phyloP scores from a whole-genome alignment of 1,140 invertebrate genomes.

The Euglossa dilemma region DNA sequence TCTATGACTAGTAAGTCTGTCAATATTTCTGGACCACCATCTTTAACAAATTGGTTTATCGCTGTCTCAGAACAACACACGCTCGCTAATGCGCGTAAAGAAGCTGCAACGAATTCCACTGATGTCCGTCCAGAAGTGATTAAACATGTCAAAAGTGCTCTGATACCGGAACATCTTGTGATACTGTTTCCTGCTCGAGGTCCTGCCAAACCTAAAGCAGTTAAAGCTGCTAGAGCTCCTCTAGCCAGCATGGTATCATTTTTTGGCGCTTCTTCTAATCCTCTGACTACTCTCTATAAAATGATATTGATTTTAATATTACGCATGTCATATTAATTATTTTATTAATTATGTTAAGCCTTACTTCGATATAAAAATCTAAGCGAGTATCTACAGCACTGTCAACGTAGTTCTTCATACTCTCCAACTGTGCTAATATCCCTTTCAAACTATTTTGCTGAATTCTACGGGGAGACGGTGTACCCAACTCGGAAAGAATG shows the following conservation, averaged over 20 bases:
- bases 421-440: constrained; percentile 69
- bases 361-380: constrained; percentile 79
- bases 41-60: constrained; percentile 85
- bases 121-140: constrained; percentile 75
- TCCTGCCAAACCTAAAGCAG: constrained; percentile 82
- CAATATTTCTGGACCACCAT: constrained; percentile 86
- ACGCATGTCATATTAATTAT: too few species aligned
- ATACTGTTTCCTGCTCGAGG: constrained; percentile 85
- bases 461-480: constrained; percentile 74
- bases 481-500: constrained; percentile 73
- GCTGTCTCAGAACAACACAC: constrained; percentile 86
- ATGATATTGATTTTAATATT: background rate
- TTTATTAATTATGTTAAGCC: background rate
- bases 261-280: constrained; percentile 74
- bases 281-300: constrained; percentile 75
- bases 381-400: constrained; percentile 72
- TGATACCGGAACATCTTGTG: constrained; percentile 84
- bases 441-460: constrained; percentile 68
- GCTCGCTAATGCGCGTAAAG: constrained; percentile 85
- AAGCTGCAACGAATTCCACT: constrained; percentile 82
- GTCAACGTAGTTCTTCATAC: constrained; percentile 72
- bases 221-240: constrained; percentile 80
- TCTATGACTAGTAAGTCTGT: constrained; percentile 83
- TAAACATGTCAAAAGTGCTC: constrained; percentile 82
- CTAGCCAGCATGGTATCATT: constrained; percentile 72